Evolutionary conservation across 2,113 vertebrate genomes (phyloP), one percentile per base, ranked within the genome.

Genomic region (Ellobius talpinus): DNA sequence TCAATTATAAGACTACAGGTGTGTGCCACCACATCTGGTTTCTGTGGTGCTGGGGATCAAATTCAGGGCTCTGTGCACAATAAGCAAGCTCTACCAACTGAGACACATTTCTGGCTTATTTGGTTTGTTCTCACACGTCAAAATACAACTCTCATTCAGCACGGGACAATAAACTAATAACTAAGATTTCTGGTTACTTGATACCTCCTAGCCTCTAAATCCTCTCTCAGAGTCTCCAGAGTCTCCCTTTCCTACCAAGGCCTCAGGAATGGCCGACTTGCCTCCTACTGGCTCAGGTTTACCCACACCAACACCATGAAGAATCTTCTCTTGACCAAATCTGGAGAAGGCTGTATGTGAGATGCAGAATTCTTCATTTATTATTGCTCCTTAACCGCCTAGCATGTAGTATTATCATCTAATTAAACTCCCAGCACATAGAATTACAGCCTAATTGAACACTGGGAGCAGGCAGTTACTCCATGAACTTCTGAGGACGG

Each of bases 201-300:
- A 16, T 7, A 42, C 36, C 26, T 11, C 29, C 12, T 79, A 72
- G 24, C 47, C 24, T 52, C 58, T 14, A 3, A 42, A 73, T 26
- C 21, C 36, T 96, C 93, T 89, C 82, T 63, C 87, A n/a, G 52
- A 7, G 31, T 36, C 65, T 55, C 47, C 87, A n/a, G 52, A 7
- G 31, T 36, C 65, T 55, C 47, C 66, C 1, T 90, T 81, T 3
- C 0, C 78, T 10, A 12, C 42, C 5, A 63, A 55, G 39, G n/a
- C 8, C 36, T 4, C 0, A 4, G 39, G 1, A 50, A 16, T 6
- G 12, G 9, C 23, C n/a, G 24, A 50, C 10, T 42, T 31, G 3
- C 39, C 52, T n/a, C 23, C 42, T 81, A 5, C 50, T 21, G n/a
- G 21, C 33, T 66, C 36, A 3, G 58, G 39, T 29, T 19, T 72